Evolutionary conservation across 2,797 vertebrate genomes (phyloP), one percentile per base, ranked within the genome.

Genomic region (Gambusia yucatana): DNA sequence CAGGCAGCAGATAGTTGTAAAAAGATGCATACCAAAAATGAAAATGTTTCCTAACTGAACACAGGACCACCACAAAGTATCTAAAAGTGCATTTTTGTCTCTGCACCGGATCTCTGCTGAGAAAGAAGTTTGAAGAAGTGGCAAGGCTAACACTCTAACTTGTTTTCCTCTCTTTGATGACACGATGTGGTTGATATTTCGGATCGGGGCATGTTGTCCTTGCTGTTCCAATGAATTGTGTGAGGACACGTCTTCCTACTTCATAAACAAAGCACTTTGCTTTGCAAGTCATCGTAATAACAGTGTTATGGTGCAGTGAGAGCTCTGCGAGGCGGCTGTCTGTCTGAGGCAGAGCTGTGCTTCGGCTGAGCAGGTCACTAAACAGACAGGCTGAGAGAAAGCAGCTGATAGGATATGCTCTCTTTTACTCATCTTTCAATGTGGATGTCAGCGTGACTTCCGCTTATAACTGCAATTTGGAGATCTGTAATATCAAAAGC

Each of bases 381-480:
- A 67, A 25, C 63, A 67, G 41, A 69, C 41, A 69, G 63, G 9
- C 36, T 39, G 63, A 65, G 63, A 39, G 22, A 69, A 2, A 14
- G 39, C 63, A 43, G 39, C 41, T 25, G 39, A 43, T 69, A 41
- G 39, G 63, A 25, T 41, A 22, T 41, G 36, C 20, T 67, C 8
- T 41, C 63, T 67, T 41, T 69, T 69, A 69, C 65, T 69, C 9
- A 44, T n/a, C 39, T 69, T 69, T 43, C 25, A n/a, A 22, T 69
- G 39, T n/a, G 65, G 43, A 43, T 41, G 41, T n/a, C 41, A n/a
- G 17, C 36, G 8, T 43, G 3, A 25, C 3, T 43, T 43, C 22
- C 41, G n/a, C 41, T 70, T 14, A 41, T 67, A 25, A 25, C 33
- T 65, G 59, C 14, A 61, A 16, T 61, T 30, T 61, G 14, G 65